Conservation (phyloP, 2,797 vertebrate species). For the Botia almorhae region DNA sequence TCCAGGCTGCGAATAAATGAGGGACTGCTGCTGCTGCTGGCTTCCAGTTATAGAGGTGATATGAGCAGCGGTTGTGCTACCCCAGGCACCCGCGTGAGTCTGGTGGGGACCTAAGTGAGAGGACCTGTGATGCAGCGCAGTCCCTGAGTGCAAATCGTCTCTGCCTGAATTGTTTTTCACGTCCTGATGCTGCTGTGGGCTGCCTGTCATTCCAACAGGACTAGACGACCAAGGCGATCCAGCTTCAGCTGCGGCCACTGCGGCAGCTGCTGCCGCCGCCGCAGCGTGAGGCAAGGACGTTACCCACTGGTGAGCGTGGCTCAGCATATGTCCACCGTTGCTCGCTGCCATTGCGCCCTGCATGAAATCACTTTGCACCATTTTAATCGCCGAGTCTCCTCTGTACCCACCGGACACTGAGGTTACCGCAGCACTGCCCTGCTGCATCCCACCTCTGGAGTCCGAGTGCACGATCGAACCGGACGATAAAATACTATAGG, state of each 20-base stretch:
- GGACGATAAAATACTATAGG: constrained; percentile 92
- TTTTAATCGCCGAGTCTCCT: constrained; percentile 93
- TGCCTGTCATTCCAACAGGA: constrained; percentile 91
- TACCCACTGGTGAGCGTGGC: constrained; percentile 98
- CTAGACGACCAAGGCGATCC: constrained; percentile 93
- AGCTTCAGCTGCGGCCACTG: constrained; percentile 87
- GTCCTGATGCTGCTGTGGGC: constrained; percentile 86
- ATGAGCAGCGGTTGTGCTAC: constrained; percentile 83
- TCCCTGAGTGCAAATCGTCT: constrained; percentile 91
- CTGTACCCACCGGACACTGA: constrained; percentile 90
- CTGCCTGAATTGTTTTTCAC: constrained; percentile 86
- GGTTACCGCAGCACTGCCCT: constrained; percentile 89
- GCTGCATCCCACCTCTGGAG: constrained; percentile 92
- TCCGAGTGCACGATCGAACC: constrained; percentile 95
- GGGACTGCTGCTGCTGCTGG: constrained; percentile 89
- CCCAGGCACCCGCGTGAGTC: constrained; percentile 87
- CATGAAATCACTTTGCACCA: constrained; percentile 98
- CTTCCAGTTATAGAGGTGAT: constrained; percentile 79
- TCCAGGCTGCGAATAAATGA: constrained; percentile 94
- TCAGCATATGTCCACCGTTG: constrained; percentile 97
- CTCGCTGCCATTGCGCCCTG: constrained; percentile 95
- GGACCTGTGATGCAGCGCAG: constrained; percentile 87
- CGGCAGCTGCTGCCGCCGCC: constrained; percentile 89
- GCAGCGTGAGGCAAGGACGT: constrained; percentile 93
- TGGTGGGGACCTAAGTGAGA: constrained; percentile 80